Conservation (phyloP, 2,113 vertebrate genomes). For the Acanthisitta chloris region DNA sequence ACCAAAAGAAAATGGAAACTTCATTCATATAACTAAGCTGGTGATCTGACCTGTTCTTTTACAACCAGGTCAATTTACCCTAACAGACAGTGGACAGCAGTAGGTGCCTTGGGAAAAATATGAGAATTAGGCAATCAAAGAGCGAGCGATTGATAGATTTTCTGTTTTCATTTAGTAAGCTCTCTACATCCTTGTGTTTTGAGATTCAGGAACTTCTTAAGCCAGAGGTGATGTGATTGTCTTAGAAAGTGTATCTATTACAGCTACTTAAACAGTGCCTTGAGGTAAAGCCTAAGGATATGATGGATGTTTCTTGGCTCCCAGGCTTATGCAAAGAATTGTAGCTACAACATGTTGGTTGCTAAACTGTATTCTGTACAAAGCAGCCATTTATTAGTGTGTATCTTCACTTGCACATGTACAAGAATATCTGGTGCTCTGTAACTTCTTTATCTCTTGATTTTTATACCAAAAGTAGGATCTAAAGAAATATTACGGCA, state of each 20-base stretch:
- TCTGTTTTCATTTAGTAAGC: neutral
- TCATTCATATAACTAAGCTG: neutral
- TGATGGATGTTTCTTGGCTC: neutral
- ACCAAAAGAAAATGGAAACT: neutral
- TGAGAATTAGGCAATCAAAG: neutral
- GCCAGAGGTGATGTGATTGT: neutral
- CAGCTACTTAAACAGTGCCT: neutral
- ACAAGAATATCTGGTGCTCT: neutral
- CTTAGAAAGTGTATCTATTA: neutral
- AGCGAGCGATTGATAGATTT: neutral
- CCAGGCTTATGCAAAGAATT: neutral
- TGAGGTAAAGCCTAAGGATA: neutral
- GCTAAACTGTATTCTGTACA: neutral
- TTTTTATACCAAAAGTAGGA: neutral
- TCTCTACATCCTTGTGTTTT: neutral
- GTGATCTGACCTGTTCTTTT: neutral
- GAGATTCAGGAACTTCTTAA: neutral
- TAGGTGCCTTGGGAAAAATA: neutral
- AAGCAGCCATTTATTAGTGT: neutral
- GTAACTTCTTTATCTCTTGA: neutral
- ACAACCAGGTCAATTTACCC: neutral
- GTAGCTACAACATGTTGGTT: neutral
- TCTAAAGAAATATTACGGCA: neutral
- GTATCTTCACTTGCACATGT: neutral
- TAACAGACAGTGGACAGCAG: neutral